A percentile compares a stretch with the other conserved stretches of the same genome.
phyloP scores from a whole-genome alignment of 2,888 invertebrate species.

The Drosophila subquinaria region DNA sequence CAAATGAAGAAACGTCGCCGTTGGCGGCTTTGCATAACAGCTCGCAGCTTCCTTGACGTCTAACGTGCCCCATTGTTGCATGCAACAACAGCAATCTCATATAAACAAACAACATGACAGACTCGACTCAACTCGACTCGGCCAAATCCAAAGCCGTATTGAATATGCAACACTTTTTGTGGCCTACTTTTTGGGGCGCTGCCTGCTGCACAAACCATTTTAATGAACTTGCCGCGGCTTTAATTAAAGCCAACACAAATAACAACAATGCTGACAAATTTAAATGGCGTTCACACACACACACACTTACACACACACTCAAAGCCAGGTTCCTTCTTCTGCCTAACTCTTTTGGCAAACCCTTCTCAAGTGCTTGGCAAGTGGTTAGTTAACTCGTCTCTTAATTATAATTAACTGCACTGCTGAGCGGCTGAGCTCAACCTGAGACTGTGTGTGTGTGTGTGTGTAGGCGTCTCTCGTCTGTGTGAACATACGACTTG shows the following conservation, averaged over 20 bases:
- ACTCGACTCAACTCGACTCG: not conserved
- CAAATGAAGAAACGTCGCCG: conserved; percentile 78
- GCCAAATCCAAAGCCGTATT: conserved; percentile 60
- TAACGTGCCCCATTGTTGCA: conserved; percentile 63
- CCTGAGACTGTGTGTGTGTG: not conserved
- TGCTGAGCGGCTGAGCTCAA: conserved; percentile 54
- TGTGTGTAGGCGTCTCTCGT: conserved; percentile 8
- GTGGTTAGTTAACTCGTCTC: conserved; percentile 83
- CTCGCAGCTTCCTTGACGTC: conserved; percentile 68
- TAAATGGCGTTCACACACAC: conserved; percentile 43
- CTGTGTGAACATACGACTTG: conserved; percentile 33
- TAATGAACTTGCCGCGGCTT: conserved; percentile 70
- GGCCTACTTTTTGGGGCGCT: conserved; percentile 61
- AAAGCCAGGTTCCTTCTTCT: not conserved
- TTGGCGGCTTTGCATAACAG: conserved; percentile 63
- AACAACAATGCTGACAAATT: conserved; percentile 51
- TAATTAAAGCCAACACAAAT: conserved; percentile 55
- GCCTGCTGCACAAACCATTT: conserved; percentile 35
- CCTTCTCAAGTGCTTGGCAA: conserved; percentile 60
- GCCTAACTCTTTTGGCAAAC: not conserved
- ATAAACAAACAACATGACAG: not conserved
- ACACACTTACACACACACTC: conserved; percentile 15
- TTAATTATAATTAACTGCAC: conserved; percentile 85
- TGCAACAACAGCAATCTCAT: conserved; percentile 19
- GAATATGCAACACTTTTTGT: conserved; percentile 79